Evolutionary conservation across 2,113 vertebrate genomes (phyloP).

Genomic region (Craseonycteris thonglongyai): DNA sequence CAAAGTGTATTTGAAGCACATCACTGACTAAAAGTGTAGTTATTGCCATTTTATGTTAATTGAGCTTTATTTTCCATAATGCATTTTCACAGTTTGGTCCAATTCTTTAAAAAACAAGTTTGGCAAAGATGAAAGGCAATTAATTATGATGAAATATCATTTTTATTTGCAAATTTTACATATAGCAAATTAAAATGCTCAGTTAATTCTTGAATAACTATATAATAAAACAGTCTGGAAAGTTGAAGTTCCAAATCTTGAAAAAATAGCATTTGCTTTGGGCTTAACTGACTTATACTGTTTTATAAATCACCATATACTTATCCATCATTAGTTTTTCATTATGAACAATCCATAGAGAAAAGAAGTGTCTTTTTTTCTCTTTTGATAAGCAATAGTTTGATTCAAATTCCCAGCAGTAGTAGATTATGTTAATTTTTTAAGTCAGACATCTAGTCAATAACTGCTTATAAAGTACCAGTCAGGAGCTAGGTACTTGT

Average conservation of each 20-base stretch:
- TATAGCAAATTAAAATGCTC: constrained; percentile 7
- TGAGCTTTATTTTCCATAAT: constrained; percentile 66
- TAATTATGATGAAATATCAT: constrained; percentile 11
- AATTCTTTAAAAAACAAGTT: not conserved
- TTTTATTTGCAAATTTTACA: constrained; percentile 35
- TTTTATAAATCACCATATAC: not conserved
- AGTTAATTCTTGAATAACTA: not conserved
- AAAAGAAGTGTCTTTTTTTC: not conserved
- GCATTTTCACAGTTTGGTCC: constrained; percentile 49
- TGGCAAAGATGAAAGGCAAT: constrained; percentile 21
- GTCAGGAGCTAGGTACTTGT: not conserved
- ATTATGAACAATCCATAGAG: not conserved
- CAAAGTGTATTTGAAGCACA: constrained; percentile 26
- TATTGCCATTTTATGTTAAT: constrained; percentile 61
- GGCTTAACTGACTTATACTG: not conserved
- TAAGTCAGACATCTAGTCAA: not conserved
- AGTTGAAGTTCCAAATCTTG: constrained; percentile 7
- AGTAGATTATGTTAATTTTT: not conserved
- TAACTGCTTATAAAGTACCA: not conserved
- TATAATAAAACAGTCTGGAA: not conserved
- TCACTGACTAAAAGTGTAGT: constrained; percentile 55
- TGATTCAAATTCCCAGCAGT: not conserved
- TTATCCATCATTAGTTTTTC: not conserved
- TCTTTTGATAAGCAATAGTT: not conserved
- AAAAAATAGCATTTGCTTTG: not conserved